Conservation (phyloP, 2,113 vertebrate genomes). For the Suncus etruscus region DNA sequence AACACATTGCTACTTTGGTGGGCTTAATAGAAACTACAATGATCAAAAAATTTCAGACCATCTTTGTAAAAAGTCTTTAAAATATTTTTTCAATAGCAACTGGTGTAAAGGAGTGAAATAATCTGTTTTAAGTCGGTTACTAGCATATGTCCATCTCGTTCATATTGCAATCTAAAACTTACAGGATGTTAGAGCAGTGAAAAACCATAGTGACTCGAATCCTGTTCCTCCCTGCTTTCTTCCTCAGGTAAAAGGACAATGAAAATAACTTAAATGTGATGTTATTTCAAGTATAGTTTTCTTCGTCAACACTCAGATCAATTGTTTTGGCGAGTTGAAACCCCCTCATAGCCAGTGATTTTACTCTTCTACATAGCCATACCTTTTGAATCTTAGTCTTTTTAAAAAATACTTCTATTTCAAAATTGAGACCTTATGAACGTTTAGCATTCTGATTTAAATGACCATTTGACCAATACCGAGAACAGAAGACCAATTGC, state of each 20-base stretch:
- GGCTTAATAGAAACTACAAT: conserved; percentile 46
- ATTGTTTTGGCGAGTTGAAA: conserved; percentile 19
- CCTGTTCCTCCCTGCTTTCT: conserved; percentile 3
- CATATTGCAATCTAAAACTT: too few species aligned
- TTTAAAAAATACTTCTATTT: conserved; percentile 50
- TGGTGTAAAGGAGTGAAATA: conserved; percentile 44
- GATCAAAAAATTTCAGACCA: conserved; percentile 2
- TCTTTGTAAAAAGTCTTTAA: conserved; percentile 19
- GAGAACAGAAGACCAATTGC: conserved; percentile 13
- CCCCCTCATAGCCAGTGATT: not conserved
- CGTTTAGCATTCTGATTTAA: conserved; percentile 36
- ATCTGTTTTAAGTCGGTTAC: not conserved
- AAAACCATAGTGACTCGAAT: too few species aligned
- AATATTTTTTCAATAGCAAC: conserved; percentile 15
- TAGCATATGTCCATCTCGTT: too few species aligned
- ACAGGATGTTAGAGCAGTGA: too few species aligned
- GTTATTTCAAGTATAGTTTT: not conserved
- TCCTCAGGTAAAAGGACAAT: conserved; percentile 42
- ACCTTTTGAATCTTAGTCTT: conserved; percentile 30
- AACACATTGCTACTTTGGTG: not conserved
- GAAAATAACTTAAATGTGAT: conserved; percentile 3
- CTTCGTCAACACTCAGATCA: not conserved
- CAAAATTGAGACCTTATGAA: not conserved
- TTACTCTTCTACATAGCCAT: not conserved
- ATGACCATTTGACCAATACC: conserved; percentile 27